Evolutionary conservation across 2,113 vertebrate species (phyloP), one percentile per base, ranked within the genome.

Genomic region (Suricata suricatta): DNA sequence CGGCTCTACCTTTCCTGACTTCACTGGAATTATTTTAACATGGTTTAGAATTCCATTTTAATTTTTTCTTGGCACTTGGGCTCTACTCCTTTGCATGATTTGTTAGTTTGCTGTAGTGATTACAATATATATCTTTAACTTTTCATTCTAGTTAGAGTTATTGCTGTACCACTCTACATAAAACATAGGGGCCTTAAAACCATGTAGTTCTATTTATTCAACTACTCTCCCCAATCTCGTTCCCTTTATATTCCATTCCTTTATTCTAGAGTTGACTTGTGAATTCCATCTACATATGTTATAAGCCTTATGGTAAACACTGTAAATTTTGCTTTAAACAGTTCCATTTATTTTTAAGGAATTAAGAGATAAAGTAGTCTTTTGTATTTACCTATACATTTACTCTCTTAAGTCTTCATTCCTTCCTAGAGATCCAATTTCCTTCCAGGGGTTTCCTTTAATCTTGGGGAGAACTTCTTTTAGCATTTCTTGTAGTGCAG

Each of bases 1-100:
- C 44, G 79, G 38, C 8, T 79, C 31, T 80, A 72, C 64, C 23
- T 86, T 92, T 93, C 50, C 35, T 87, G 27, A 50, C 38, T 82
- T 90, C 21, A 35, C 71, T 87, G n/a, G 17, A 94, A 86, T 84
- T 94, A 89, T 17, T 69, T 97, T 96, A 86, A n/a, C 6, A 71
- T 11, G 4, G 74, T 54, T 72, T 54, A 90, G 63, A 88, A 76
- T 74, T 63, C 35, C 79, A 86, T 77, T 91, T 93, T 72, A 47
- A 54, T 79, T 57, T 63, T 64, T 88, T 83, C 33, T 87, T 69
- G 44, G 16, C 25, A 85, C 33, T 90, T 60, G 35, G 63, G 44
- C 50, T 77, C 2, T 57, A 31, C 23, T 47, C 71, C 38, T 68
- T 71, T 77, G 68, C 60, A 83, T 38, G 85, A 80, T 54, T 90